Evolutionary conservation across 2,113 vertebrate genomes (phyloP).

Genomic region (Gavia stellata): DNA sequence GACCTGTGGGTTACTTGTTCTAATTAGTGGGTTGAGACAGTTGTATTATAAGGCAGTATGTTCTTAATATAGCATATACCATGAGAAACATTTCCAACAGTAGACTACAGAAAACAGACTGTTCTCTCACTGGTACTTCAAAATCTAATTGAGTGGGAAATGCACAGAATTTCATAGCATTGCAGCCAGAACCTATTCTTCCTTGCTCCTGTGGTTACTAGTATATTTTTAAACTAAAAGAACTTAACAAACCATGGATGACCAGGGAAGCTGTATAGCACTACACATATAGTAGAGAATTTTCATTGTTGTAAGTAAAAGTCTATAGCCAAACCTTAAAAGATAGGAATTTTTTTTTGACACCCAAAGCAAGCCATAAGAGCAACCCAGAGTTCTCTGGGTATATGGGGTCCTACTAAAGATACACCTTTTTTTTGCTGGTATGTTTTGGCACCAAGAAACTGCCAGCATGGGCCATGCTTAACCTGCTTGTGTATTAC

Average conservation of each 20-base stretch:
- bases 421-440: neutral
- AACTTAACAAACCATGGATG: neutral
- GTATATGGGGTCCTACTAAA: neutral
- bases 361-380: neutral
- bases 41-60: neutral
- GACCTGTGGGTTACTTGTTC: constrained; percentile 18
- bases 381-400: neutral
- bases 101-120: neutral
- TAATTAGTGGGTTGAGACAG: neutral
- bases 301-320: neutral
- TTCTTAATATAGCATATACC: neutral
- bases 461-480: neutral
- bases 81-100: neutral
- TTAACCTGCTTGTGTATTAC: neutral
- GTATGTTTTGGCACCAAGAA: neutral
- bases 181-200: neutral
- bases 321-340: neutral
- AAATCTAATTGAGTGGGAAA: neutral
- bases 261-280: neutral
- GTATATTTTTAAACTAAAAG: neutral
- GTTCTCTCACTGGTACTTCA: neutral
- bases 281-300: accelerated
- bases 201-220: neutral
- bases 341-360: neutral
- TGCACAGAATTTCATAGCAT: neutral